Evolutionary conservation across 1,140 invertebrate genomes (phyloP).

Genomic region (Varroa destructor): DNA sequence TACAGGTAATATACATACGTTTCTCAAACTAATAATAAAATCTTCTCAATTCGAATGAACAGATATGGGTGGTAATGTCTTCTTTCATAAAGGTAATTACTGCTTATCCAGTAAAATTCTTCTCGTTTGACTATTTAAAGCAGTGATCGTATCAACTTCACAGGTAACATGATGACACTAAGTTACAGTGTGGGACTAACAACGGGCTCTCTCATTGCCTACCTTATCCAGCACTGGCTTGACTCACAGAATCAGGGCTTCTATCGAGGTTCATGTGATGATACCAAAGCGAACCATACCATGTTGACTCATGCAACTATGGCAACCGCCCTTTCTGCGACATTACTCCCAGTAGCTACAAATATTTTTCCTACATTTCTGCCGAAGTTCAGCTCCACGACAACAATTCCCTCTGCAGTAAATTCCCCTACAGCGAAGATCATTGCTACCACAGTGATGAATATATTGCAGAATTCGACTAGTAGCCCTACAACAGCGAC

Average conservation of each 20-base stretch:
- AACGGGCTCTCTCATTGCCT: slow-evolving; percentile 63
- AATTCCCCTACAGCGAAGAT: background rate
- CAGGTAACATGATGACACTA: slow-evolving; percentile 81
- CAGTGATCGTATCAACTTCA: slow-evolving; percentile 33
- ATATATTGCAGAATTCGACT: background rate
- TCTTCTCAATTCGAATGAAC: too few relatives aligned
- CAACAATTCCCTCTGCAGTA: background rate
- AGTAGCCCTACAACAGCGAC: background rate
- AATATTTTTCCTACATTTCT: background rate
- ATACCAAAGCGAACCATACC: background rate
- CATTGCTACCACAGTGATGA: background rate
- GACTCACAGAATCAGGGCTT: slow-evolving; percentile 42
- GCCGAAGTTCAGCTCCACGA: background rate
- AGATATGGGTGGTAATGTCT: too few relatives aligned
- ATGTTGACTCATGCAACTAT: background rate
- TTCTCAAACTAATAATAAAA: too few relatives aligned
- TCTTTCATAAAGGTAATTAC: too few relatives aligned
- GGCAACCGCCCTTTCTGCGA: too few relatives aligned
- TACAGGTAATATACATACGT: too few relatives aligned
- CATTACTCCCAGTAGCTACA: background rate
- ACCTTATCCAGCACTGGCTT: slow-evolving; percentile 59
- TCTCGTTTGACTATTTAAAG: too few relatives aligned
- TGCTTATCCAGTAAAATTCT: too few relatives aligned
- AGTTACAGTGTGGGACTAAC: slow-evolving; percentile 73
- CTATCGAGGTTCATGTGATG: background rate